A percentile compares a stretch with the other conserved stretches of the same genome.
phyloP scores from a whole-genome alignment of 1,140 invertebrate genomes.

The Streblospio benedicti region DNA sequence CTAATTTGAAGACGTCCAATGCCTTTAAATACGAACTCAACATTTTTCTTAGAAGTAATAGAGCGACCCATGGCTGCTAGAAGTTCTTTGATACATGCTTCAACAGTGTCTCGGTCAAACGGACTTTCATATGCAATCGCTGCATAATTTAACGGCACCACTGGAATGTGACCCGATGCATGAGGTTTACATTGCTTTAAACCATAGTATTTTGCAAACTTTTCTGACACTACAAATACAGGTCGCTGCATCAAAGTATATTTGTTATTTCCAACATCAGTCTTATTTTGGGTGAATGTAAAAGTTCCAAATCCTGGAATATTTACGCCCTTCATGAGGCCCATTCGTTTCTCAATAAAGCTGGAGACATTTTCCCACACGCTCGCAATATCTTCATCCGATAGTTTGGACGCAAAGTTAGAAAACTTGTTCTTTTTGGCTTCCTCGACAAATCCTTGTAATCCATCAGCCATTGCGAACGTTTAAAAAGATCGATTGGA shows the following conservation, averaged over 20 bases:
- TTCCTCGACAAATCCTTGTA: constrained; percentile 35
- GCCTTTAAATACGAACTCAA: constrained; percentile 41
- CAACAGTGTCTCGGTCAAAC: constrained; percentile 43
- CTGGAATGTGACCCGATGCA: constrained; percentile 40
- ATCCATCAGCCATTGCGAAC: constrained; percentile 38
- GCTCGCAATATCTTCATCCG: constrained; percentile 41
- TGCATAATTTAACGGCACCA: constrained; percentile 41
- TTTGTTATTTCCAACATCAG: constrained; percentile 45
- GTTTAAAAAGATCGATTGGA: too few species aligned
- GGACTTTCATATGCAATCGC: constrained; percentile 41
- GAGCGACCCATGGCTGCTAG: constrained; percentile 33
- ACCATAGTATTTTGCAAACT: constrained; percentile 41
- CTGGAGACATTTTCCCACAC: constrained; percentile 43
- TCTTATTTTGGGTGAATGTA: constrained; percentile 40
- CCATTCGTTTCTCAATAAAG: constrained; percentile 44
- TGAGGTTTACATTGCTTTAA: constrained; percentile 39
- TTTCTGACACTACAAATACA: constrained; percentile 44
- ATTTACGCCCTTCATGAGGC: constrained; percentile 42
- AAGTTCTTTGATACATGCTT: constrained; percentile 43
- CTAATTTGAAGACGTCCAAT: constrained; percentile 42
- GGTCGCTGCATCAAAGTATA: constrained; percentile 43
- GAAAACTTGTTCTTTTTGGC: constrained; percentile 38
- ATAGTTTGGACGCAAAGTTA: constrained; percentile 28
- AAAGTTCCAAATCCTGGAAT: constrained; percentile 42
- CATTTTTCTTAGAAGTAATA: constrained; percentile 34